Evolutionary conservation across 2,113 vertebrate genomes (phyloP), one percentile per base, ranked within the genome.

Genomic region (Myanophis thanlyinensis): DNA sequence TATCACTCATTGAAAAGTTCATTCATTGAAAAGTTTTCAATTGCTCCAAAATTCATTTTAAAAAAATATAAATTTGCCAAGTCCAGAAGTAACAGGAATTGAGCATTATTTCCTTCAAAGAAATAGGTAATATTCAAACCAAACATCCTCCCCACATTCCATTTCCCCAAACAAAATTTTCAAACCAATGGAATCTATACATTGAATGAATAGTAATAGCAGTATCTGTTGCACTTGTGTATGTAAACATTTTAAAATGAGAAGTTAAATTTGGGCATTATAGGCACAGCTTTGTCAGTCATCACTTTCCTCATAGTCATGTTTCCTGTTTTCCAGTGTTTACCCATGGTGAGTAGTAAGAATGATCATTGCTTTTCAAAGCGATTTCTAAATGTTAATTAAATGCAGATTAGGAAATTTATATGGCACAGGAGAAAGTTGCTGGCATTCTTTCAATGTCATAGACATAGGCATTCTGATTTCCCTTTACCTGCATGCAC

Each of bases 271-370:
- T 4, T 22, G 44, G 89, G 8, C 8, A 22, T 3, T 59, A 7
- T 4, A 1, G 46, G 47, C 5, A 13, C 13, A 20, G 1, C 80
- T 4, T 15, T 93, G n/a, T 51, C n/a, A 0, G 40, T 51, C n/a
- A 0, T 89, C 90, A 48, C 13, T 0, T 1, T 4, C 30, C 11
- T 89, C 47, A 12, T 11, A 92, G 46, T 52, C 90, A 52, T 35
- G 30, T 73, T 94, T 35, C 40, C 94, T 52, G 1, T 88, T 91
- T 93, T 89, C 20, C 46, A 92, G 4, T 90, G 30, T 23, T 95
- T 49, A 93, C 8, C 35, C 90, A 13, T 90, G 73, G 93, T 40
- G 90, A 5, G 44, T 8, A 80, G 46, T 30, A 22, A 93, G n/a
- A 90, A 49, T 90, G 0, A 91, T 93, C 3, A 22, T 27, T 89